Evolutionary conservation across 2,888 invertebrate species (phyloP).

Genomic region (Cerceris rybyensis): DNA sequence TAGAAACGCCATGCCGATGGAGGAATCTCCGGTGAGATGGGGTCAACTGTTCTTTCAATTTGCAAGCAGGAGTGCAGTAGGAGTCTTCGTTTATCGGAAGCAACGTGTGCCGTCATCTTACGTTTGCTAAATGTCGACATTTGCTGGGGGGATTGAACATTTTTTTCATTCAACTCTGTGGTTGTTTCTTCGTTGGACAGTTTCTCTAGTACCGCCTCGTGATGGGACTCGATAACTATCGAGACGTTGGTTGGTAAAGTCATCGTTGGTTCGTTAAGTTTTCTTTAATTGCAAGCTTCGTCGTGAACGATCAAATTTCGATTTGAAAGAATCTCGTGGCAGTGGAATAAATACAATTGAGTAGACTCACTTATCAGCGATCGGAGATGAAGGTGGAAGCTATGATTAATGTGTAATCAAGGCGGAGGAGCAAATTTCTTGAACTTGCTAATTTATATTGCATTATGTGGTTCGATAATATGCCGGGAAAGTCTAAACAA

Average conservation of each 20-base stretch:
- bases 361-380: constrained; percentile 4
- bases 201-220: background rate
- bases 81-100: constrained; percentile 7
- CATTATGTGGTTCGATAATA: too few species aligned
- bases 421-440: too few species aligned
- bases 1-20: constrained; percentile 25
- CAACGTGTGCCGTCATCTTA: constrained; percentile 3
- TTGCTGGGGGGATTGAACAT: background rate
- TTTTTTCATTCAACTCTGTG: background rate
- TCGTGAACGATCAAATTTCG: background rate
- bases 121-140: background rate
- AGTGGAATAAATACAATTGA: background rate
- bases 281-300: background rate
- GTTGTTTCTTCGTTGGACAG: background rate
- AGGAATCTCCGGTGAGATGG: constrained; percentile 18
- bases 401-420: too few species aligned
- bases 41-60: constrained; percentile 28
- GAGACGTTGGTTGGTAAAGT: background rate
- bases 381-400: too few species aligned
- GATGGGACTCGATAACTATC: background rate
- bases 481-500: too few species aligned
- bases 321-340: background rate
- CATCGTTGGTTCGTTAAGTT: background rate
- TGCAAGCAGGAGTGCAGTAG: constrained; percentile 12
- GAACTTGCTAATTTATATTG: too few species aligned